Percentiles rank a stretch among this genome's conserved stretches.
These are phyloP conservation scores for Podarcis siculus DNA, from an alignment of 2,797 vertebrate genomes.

Conservation along the genomic window DNA sequence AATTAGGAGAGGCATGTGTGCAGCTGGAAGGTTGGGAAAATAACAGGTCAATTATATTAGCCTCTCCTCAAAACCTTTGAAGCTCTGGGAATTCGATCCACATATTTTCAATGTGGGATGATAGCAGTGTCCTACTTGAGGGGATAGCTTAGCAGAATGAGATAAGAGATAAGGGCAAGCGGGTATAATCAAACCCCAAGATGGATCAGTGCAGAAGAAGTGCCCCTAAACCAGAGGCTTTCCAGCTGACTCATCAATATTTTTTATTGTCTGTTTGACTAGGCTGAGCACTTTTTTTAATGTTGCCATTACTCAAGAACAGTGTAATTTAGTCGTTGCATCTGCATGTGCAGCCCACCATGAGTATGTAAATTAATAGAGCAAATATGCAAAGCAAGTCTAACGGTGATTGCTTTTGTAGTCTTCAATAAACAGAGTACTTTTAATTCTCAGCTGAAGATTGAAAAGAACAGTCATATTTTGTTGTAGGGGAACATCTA, in stretches of 20 bases:
- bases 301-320: slow-evolving; percentile 60
- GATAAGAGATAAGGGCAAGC: neutral
- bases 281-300: slow-evolving; percentile 57
- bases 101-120: neutral
- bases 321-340: slow-evolving; percentile 62
- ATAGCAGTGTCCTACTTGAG: neutral
- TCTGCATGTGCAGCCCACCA: slow-evolving; percentile 55
- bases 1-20: neutral
- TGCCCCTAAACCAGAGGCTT: neutral
- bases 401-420: slow-evolving; percentile 74
- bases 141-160: neutral
- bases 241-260: slow-evolving; percentile 68
- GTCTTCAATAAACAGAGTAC: slow-evolving; percentile 67
- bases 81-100: neutral
- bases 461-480: slow-evolving; percentile 60
- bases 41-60: no score
- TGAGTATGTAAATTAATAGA: slow-evolving; percentile 72
- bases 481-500: neutral
- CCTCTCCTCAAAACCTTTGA: neutral
- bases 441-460: slow-evolving; percentile 73
- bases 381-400: slow-evolving; percentile 72
- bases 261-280: slow-evolving; percentile 64
- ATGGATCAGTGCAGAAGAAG: neutral
- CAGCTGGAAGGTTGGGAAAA: neutral
- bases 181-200: neutral